phyloP scores from a whole-genome alignment of 2,113 vertebrate genomes.

The Brachionichthys hirsutus region DNA sequence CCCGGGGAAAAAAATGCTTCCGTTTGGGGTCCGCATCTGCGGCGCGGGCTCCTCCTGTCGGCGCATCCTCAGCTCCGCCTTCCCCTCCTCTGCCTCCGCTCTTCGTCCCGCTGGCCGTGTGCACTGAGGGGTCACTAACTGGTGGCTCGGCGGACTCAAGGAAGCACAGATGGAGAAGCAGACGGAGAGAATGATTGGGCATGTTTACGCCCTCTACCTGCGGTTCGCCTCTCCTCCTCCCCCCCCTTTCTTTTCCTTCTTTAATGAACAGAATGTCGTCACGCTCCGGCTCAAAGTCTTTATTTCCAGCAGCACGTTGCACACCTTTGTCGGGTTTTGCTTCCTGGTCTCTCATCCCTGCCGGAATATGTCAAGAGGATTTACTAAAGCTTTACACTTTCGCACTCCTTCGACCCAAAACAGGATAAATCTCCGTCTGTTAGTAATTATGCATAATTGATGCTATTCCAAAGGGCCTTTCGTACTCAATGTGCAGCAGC shows the following conservation, averaged over 20 bases:
- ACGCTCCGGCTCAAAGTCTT: slow-evolving; percentile 27
- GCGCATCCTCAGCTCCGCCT: slow-evolving; percentile 14
- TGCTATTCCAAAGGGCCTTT: too few relatives aligned
- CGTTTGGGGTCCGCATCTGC: slow-evolving; percentile 49
- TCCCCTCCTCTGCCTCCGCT: slow-evolving; percentile 32
- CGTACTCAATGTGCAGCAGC: too few relatives aligned
- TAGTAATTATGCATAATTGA: background rate
- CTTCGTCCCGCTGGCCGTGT: slow-evolving; percentile 57
- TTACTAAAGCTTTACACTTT: background rate
- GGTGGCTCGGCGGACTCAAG: slow-evolving; percentile 77
- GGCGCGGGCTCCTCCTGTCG: slow-evolving; percentile 40
- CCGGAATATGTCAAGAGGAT: background rate
- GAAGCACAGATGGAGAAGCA: slow-evolving; percentile 80
- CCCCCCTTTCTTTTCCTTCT: slow-evolving; percentile 19
- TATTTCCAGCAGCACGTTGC: too few relatives aligned
- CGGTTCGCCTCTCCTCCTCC: slow-evolving; percentile 58
- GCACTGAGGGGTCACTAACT: slow-evolving; percentile 72
- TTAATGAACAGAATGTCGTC: slow-evolving; percentile 54
- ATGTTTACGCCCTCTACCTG: slow-evolving; percentile 79
- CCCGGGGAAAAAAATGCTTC: slow-evolving; percentile 48
- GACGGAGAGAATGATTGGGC: slow-evolving; percentile 80
- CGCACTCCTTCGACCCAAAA: background rate
- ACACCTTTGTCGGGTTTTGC: slow-evolving; percentile 1
- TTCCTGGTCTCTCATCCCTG: background rate
- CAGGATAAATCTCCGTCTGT: background rate